phyloP scores from a whole-genome alignment of 1,140 invertebrate species.

The Aphelenchoides fujianensis region DNA sequence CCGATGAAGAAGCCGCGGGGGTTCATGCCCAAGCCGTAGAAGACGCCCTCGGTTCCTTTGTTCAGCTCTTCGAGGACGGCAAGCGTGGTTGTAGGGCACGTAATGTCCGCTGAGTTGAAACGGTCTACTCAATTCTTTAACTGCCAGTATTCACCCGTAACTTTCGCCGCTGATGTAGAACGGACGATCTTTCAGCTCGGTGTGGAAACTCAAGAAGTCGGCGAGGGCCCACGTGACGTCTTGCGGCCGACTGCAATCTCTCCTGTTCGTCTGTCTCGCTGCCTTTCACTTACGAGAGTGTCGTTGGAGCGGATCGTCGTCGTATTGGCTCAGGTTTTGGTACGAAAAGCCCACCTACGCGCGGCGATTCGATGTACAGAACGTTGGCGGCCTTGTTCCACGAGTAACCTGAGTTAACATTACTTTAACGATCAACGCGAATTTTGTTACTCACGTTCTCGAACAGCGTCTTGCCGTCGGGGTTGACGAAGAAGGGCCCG shows the following conservation, averaged over 20 bases:
- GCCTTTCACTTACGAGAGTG: too few relatives aligned
- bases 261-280: too few relatives aligned
- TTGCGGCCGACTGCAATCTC: slow-evolving; percentile 53
- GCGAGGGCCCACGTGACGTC: slow-evolving; percentile 65
- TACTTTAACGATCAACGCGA: neutral
- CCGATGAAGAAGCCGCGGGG: slow-evolving; percentile 33
- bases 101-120: too few relatives aligned
- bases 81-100: too few relatives aligned
- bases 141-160: too few relatives aligned
- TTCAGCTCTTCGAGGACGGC: slow-evolving; percentile 53
- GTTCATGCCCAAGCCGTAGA: slow-evolving; percentile 21
- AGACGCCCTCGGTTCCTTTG: slow-evolving; percentile 4
- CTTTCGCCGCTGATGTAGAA: slow-evolving; percentile 65
- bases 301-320: too few relatives aligned
- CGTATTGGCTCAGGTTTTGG: too few relatives aligned
- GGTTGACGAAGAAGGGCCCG: slow-evolving; percentile 65
- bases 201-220: slow-evolving; percentile 66
- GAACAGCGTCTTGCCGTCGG: slow-evolving; percentile 63
- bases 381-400: slow-evolving; percentile 62
- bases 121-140: too few relatives aligned
- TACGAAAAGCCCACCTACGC: slow-evolving; percentile 35
- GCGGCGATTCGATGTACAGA: slow-evolving; percentile 52
- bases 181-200: slow-evolving; percentile 63
- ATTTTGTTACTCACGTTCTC: slow-evolving; percentile 12
- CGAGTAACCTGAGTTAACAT: slow-evolving; percentile 28